Percentiles rank a stretch among this genome's conserved stretches.
These are phyloP conservation scores for Lasioglossum marginatum DNA, from an alignment of 2,888 invertebrate species.

Conservation along the genomic window DNA sequence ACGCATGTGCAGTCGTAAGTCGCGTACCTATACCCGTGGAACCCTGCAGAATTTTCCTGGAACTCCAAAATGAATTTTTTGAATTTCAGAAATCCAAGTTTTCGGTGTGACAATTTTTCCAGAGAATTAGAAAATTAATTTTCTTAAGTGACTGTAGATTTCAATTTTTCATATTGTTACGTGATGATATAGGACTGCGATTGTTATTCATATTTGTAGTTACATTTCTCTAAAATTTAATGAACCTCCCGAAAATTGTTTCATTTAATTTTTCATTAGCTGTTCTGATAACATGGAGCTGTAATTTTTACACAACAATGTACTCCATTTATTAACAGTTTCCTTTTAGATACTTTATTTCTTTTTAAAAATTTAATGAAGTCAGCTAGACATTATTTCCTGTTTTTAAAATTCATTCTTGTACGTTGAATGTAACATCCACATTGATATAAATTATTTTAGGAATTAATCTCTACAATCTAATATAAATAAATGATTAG, in stretches of 20 bases:
- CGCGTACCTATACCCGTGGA: background rate
- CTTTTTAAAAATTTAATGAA: background rate
- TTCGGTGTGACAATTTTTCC: background rate
- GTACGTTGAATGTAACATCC: too few species aligned
- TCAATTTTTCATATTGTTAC: too few species aligned
- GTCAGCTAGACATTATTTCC: background rate
- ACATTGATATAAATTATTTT: background rate
- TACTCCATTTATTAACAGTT: background rate
- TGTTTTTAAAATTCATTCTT: too few species aligned
- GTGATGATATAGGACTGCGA: too few species aligned
- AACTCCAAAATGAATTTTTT: background rate
- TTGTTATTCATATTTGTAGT: background rate
- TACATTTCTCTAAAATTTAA: background rate
- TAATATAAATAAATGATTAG: background rate
- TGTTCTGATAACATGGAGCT: too few species aligned
- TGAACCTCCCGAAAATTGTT: too few species aligned
- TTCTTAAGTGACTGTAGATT: too few species aligned
- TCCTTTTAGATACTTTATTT: too few species aligned
- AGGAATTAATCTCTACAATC: background rate
- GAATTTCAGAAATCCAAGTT: background rate
- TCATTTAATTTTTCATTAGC: background rate
- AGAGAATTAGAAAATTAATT: too few species aligned
- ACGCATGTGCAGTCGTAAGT: constrained; percentile 37
- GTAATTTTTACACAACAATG: background rate
- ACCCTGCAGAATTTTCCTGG: background rate